Conservation (phyloP, 2,888 invertebrate species). For the Agonopterix arenella region DNA sequence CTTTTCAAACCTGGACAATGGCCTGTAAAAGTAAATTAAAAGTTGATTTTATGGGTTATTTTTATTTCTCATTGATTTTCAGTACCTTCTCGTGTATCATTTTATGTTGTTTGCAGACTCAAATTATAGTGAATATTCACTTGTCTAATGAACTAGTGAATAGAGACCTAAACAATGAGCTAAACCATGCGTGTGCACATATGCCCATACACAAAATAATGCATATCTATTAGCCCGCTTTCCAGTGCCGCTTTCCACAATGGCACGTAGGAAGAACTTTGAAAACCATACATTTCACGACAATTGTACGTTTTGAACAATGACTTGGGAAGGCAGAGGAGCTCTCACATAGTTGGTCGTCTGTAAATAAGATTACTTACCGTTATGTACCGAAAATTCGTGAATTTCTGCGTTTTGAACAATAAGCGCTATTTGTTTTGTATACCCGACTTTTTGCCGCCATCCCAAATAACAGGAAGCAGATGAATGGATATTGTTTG, state of each 20-base stretch:
- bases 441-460: conserved; percentile 36
- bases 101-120: too few species aligned
- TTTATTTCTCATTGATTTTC: too few species aligned
- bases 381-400: conserved; percentile 19
- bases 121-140: neutral
- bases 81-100: too few species aligned
- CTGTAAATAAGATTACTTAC: neutral
- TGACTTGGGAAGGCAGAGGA: conserved; percentile 3
- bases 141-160: neutral
- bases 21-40: too few species aligned
- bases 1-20: too few species aligned
- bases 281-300: neutral
- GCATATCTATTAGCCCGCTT: conserved; percentile 17
- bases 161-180: neutral
- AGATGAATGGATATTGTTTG: conserved; percentile 28
- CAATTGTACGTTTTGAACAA: neutral
- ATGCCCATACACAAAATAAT: conserved; percentile 6
- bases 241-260: conserved; percentile 7
- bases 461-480: conserved; percentile 33
- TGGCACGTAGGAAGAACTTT: neutral
- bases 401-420: conserved; percentile 24
- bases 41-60: too few species aligned
- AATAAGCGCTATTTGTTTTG: conserved; percentile 29
- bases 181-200: conserved; percentile 1
- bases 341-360: conserved; percentile 15